Percentiles rank a stretch among this genome's conserved stretches.
phyloP scores from a whole-genome alignment of 1,140 invertebrate species.

The Argopecten irradians region DNA sequence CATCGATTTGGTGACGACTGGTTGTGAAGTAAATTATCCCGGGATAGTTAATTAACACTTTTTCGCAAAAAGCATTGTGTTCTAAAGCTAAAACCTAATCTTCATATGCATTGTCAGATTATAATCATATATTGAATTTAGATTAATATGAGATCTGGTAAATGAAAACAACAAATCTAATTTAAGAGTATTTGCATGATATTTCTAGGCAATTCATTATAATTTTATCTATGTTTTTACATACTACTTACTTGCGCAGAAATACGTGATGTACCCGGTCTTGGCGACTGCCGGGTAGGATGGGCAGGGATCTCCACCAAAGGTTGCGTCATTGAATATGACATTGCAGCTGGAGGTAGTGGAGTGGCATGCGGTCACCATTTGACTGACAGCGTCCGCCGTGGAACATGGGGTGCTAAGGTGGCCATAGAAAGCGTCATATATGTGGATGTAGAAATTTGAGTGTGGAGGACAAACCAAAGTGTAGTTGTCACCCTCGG shows the following conservation, averaged over 20 bases:
- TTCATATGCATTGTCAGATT: too few species aligned
- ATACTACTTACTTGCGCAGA: background rate
- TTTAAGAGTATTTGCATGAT: too few species aligned
- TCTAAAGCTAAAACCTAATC: too few species aligned
- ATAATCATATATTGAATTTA: too few species aligned
- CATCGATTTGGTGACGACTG: too few species aligned
- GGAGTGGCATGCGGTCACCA: background rate
- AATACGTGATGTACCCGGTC: background rate
- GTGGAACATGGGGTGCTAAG: background rate
- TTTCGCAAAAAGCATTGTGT: too few species aligned
- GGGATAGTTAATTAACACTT: too few species aligned
- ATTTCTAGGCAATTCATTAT: too few species aligned
- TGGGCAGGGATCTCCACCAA: background rate
- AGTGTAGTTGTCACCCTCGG: background rate
- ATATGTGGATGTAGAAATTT: background rate
- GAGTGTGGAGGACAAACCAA: background rate
- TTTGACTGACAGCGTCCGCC: background rate
- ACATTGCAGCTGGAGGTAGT: background rate
- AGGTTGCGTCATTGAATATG: background rate
- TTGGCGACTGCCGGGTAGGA: background rate
- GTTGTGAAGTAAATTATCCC: too few species aligned
- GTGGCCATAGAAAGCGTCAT: background rate
- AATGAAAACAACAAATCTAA: too few species aligned
- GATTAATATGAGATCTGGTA: too few species aligned
- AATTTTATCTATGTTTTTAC: too few species aligned